Evolutionary conservation across 2,797 vertebrate species (phyloP).

Genomic region (Anas georgica): DNA sequence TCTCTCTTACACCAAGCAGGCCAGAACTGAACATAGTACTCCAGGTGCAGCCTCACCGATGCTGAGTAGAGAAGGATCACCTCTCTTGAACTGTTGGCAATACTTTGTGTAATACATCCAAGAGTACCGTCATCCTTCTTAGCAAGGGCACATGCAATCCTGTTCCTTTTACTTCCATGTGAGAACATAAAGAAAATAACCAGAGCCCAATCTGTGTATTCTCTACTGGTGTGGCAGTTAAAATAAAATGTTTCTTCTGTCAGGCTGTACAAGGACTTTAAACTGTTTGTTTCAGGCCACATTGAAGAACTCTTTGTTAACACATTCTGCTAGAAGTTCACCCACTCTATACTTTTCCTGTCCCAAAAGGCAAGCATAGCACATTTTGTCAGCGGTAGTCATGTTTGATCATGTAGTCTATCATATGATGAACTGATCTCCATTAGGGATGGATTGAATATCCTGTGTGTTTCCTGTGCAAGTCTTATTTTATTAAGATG

Average conservation of each 20-base stretch:
- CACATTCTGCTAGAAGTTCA: neutral
- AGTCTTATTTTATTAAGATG: neutral
- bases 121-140: too few relatives aligned
- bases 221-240: neutral
- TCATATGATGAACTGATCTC: neutral
- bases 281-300: neutral
- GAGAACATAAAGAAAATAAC: neutral
- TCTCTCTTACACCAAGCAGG: too few relatives aligned
- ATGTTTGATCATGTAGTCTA: neutral
- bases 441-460: neutral
- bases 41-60: too few relatives aligned
- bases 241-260: neutral
- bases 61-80: too few relatives aligned
- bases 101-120: too few relatives aligned
- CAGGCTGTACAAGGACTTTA: neutral
- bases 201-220: neutral
- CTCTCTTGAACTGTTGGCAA: too few relatives aligned
- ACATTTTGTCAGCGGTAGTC: neutral
- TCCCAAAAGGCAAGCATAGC: neutral
- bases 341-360: neutral
- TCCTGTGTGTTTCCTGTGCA: neutral
- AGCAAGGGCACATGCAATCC: neutral
- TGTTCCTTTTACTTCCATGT: neutral
- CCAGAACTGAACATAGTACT: too few relatives aligned
- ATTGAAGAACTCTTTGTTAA: neutral